Conservation (phyloP, 1,140 invertebrate genomes). For the Papilio dardanus region DNA sequence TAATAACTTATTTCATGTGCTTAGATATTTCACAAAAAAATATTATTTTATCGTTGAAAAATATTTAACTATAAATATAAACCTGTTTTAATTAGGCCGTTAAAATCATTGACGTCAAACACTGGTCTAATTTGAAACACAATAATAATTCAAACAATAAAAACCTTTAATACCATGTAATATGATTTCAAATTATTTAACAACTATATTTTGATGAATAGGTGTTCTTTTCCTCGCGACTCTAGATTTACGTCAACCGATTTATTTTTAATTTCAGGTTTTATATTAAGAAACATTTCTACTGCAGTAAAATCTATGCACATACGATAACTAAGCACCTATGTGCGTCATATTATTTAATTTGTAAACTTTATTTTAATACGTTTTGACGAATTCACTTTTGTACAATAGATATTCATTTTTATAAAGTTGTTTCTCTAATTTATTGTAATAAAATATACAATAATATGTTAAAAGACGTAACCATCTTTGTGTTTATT, state of each 20-base stretch:
- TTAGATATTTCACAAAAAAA: not conserved
- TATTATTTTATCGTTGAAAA: not conserved
- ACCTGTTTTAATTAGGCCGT: slow-evolving; percentile 29
- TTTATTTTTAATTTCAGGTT: not conserved
- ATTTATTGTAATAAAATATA: no score
- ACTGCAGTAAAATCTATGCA: not conserved
- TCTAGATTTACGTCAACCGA: slow-evolving; percentile 2
- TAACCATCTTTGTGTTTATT: not conserved
- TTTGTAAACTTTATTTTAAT: not conserved
- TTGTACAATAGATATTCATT: not conserved
- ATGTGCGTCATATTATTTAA: not conserved
- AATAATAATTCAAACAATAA: not conserved
- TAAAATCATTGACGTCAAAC: slow-evolving; percentile 29
- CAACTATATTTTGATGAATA: slow-evolving; percentile 3
- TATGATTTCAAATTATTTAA: slow-evolving; percentile 7
- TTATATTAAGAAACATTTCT: not conserved
- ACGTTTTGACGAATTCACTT: not conserved
- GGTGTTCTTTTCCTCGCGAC: slow-evolving; percentile 7
- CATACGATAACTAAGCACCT: no score
- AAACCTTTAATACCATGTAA: not conserved
- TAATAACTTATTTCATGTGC: no score
- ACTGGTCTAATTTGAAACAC: slow-evolving; percentile 21
- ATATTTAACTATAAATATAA: not conserved
- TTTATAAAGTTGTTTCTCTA: not conserved
- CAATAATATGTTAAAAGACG: not conserved